Evolutionary conservation across 2,797 vertebrate genomes (phyloP).

Genomic region (Xiphophorus birchmanni): DNA sequence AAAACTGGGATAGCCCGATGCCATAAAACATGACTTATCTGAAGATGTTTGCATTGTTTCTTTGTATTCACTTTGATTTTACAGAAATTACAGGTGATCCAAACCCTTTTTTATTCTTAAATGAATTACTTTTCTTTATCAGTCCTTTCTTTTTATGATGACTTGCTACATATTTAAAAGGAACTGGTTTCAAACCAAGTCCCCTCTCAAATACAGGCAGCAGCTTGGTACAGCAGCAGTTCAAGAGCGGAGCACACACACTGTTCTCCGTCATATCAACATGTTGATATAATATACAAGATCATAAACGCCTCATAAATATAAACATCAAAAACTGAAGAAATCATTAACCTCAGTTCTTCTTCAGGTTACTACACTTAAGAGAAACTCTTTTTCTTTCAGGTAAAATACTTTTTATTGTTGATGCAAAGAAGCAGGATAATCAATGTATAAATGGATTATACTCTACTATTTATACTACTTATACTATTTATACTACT

Average conservation of each 20-base stretch:
- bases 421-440: conserved; percentile 35
- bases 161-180: background rate
- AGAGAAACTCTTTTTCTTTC: background rate
- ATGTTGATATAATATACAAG: background rate
- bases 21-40: background rate
- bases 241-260: background rate
- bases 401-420: conserved; percentile 2
- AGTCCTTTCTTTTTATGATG: background rate
- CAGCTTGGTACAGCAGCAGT: background rate
- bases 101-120: background rate
- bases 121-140: background rate
- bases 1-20: background rate
- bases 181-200: background rate
- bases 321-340: background rate
- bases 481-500: no score
- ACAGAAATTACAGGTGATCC: background rate
- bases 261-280: background rate
- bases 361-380: background rate
- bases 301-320: background rate
- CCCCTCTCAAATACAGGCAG: background rate
- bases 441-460: conserved; percentile 46
- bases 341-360: background rate
- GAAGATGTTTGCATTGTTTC: background rate
- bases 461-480: conserved; percentile 25
- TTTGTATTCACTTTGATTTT: background rate